These are phyloP conservation scores for Otus sunia DNA, from an alignment of 2,113 vertebrate species.

Conservation along the genomic window DNA sequence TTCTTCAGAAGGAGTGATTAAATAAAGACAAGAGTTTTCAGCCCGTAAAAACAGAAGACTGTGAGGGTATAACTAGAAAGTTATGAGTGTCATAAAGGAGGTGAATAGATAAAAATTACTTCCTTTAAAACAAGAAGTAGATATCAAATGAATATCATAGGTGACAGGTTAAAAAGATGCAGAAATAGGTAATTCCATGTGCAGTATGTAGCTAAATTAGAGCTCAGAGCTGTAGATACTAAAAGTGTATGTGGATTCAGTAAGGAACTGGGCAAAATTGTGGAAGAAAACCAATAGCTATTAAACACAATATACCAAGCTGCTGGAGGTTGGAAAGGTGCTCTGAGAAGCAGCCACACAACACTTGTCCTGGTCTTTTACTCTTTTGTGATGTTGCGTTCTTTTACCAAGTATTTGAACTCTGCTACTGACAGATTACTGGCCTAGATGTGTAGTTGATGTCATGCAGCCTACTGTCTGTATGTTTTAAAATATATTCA, in stretches of 20 bases:
- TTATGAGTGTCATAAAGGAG: not conserved
- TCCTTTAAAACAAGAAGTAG: not conserved
- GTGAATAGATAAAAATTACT: not conserved
- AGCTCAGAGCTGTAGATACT: not conserved
- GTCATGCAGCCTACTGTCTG: not conserved
- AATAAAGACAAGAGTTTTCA: not conserved
- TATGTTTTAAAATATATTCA: not conserved
- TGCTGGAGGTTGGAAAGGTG: not conserved
- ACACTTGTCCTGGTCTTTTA: not conserved
- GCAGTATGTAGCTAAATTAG: not conserved
- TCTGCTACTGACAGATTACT: not conserved
- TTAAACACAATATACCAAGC: not conserved
- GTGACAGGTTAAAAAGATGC: not conserved
- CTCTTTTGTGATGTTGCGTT: not conserved
- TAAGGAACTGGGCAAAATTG: not conserved
- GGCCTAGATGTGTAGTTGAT: not conserved
- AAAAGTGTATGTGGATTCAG: not conserved
- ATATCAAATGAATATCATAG: not conserved
- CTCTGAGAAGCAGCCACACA: not conserved
- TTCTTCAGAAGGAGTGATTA: not conserved
- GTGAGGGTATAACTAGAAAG: not conserved
- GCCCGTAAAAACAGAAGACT: not conserved
- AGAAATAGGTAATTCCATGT: not conserved
- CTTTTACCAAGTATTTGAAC: not conserved
- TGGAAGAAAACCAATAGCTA: not conserved